phyloP scores from a whole-genome alignment of 1,140 invertebrate genomes.

The Parasteatoda tepidariorum region DNA sequence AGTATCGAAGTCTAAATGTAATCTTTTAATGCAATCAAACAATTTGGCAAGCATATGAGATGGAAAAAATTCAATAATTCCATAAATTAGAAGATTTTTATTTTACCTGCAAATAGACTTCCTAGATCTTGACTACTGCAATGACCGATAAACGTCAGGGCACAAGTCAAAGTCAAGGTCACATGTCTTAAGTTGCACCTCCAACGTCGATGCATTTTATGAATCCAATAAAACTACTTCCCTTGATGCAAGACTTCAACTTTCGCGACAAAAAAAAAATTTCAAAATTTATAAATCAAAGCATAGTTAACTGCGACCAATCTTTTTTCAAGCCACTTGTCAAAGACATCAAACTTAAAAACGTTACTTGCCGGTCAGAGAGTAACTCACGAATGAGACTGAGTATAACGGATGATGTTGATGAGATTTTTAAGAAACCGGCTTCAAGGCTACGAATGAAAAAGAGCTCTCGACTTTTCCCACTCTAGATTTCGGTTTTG shows the following conservation, averaged over 20 bases:
- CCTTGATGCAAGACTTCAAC: neutral
- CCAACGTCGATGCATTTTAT: neutral
- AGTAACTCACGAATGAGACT: neutral
- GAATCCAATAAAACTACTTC: neutral
- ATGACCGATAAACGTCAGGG: constrained; percentile 4
- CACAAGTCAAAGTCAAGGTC: constrained; percentile 30
- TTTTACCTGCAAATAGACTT: constrained; percentile 31
- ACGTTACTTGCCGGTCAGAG: neutral
- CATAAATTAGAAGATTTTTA: neutral
- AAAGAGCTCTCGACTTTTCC: neutral
- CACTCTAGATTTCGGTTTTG: neutral
- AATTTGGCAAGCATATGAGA: too few relatives aligned
- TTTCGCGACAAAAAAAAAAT: neutral
- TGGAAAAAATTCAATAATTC: too few relatives aligned
- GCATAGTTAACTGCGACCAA: neutral
- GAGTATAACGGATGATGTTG: neutral
- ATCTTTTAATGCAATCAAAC: too few relatives aligned
- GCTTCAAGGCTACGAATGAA: neutral
- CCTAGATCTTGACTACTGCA: constrained; percentile 30
- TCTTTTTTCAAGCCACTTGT: neutral
- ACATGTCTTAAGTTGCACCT: neutral
- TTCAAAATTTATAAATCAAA: neutral
- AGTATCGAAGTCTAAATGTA: too few relatives aligned
- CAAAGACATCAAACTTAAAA: neutral
- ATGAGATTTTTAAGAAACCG: neutral